phyloP scores from a whole-genome alignment of 2,797 vertebrate species.

The Poecile montanus region DNA sequence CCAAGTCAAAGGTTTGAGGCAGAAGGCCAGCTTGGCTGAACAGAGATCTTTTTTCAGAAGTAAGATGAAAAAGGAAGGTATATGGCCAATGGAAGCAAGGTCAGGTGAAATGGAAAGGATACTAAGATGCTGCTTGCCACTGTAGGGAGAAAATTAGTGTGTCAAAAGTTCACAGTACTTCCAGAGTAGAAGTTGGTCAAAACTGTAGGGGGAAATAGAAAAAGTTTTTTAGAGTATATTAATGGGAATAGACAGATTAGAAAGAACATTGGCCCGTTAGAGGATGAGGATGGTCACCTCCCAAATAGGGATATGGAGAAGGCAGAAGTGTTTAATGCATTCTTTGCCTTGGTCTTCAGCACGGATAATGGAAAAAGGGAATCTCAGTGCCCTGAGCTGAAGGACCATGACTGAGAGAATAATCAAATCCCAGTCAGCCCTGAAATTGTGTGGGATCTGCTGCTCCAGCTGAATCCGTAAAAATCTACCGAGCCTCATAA shows the following conservation, averaged over 20 bases:
- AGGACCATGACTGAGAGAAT: background rate
- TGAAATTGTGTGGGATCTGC: background rate
- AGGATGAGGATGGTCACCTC: background rate
- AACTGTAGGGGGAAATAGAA: background rate
- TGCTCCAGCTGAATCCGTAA: background rate
- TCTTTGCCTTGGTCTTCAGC: background rate
- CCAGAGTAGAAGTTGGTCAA: background rate
- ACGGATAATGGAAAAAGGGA: background rate
- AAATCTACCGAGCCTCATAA: background rate
- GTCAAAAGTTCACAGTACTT: background rate
- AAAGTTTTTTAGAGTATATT: background rate
- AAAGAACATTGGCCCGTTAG: rapidly evolving
- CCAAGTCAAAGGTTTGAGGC: background rate
- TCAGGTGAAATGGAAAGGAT: background rate
- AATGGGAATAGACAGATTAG: background rate
- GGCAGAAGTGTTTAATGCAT: background rate
- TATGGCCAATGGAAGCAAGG: background rate
- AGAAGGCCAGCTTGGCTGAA: background rate
- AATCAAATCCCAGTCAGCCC: background rate
- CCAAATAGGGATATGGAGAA: background rate
- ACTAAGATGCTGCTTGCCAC: background rate
- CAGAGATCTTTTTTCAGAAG: background rate
- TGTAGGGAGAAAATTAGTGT: background rate
- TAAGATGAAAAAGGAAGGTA: background rate
- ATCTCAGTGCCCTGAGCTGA: background rate